phyloP scores from a whole-genome alignment of 2,888 invertebrate species.

The Myopa tessellatipennis region DNA sequence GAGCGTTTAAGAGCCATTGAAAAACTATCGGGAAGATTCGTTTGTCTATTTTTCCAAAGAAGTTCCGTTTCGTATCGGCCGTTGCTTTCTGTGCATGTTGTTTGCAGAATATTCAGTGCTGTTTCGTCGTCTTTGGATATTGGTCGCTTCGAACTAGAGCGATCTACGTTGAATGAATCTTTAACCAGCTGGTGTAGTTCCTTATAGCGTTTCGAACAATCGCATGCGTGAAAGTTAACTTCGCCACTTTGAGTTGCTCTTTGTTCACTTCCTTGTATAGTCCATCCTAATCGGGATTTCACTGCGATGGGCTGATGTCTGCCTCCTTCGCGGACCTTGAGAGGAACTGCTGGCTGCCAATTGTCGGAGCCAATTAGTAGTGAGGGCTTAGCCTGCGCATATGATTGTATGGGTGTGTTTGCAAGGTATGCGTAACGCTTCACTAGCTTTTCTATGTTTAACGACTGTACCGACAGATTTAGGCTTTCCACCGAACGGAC shows the following conservation, averaged over 20 bases:
- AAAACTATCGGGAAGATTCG: too few relatives aligned
- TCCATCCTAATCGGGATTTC: slow-evolving; percentile 39
- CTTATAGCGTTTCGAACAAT: slow-evolving; percentile 36
- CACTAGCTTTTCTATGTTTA: slow-evolving; percentile 17
- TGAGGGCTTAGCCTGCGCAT: slow-evolving; percentile 17
- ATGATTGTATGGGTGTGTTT: not conserved
- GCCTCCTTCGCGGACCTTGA: slow-evolving; percentile 37
- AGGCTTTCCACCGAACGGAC: not conserved
- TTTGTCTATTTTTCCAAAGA: slow-evolving; percentile 33
- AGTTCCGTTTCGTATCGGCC: slow-evolving; percentile 32
- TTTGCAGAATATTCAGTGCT: slow-evolving; percentile 27
- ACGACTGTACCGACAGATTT: not conserved
- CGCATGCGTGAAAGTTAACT: slow-evolving; percentile 36
- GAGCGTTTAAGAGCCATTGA: slow-evolving; percentile 22
- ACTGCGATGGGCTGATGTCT: slow-evolving; percentile 34
- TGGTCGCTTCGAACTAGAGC: slow-evolving; percentile 1
- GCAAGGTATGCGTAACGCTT: not conserved
- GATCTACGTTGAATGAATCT: slow-evolving; percentile 34
- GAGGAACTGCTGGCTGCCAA: slow-evolving; percentile 36
- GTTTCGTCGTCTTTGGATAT: slow-evolving; percentile 22
- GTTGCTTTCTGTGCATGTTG: slow-evolving; percentile 26
- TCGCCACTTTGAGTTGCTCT: not conserved
- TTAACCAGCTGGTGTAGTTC: slow-evolving; percentile 42
- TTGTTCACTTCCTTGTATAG: slow-evolving; percentile 24
- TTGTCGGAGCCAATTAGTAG: slow-evolving; percentile 39